Evolutionary conservation across 1,140 invertebrate genomes (phyloP).

Genomic region (Samia ricini): DNA sequence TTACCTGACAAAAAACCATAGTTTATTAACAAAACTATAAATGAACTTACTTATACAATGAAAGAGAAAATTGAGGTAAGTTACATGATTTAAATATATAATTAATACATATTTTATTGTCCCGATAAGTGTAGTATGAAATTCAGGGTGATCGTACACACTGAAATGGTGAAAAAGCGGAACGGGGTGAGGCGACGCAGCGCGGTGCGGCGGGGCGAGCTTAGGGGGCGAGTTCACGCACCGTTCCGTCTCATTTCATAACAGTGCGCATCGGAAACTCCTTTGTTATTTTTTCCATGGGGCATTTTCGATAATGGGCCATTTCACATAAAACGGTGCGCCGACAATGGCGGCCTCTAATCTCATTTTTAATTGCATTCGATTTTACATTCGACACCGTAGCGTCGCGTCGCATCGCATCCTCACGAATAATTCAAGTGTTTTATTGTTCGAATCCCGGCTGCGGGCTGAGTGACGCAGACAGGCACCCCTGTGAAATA

Average conservation of each 20-base stretch:
- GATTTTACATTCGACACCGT: constrained; percentile 3
- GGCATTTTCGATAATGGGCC: constrained; percentile 27
- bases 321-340: constrained; percentile 21
- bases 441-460: neutral
- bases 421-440: neutral
- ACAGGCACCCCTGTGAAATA: neutral
- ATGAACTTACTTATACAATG: no score
- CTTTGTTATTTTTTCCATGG: constrained; percentile 23
- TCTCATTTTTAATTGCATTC: constrained; percentile 28
- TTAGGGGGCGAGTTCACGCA: neutral
- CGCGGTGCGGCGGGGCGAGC: neutral
- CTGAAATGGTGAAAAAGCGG: no score
- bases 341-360: constrained; percentile 14
- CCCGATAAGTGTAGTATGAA: no score
- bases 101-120: no score
- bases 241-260: constrained; percentile 26
- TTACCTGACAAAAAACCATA: no score
- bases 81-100: no score
- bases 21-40: no score
- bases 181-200: no score
- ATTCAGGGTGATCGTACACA: no score
- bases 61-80: no score
- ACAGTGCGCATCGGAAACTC: constrained; percentile 4
- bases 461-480: neutral
- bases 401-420: neutral